Evolutionary conservation across 2,797 vertebrate genomes (phyloP).

Genomic region (Rhinophrynus dorsalis): DNA sequence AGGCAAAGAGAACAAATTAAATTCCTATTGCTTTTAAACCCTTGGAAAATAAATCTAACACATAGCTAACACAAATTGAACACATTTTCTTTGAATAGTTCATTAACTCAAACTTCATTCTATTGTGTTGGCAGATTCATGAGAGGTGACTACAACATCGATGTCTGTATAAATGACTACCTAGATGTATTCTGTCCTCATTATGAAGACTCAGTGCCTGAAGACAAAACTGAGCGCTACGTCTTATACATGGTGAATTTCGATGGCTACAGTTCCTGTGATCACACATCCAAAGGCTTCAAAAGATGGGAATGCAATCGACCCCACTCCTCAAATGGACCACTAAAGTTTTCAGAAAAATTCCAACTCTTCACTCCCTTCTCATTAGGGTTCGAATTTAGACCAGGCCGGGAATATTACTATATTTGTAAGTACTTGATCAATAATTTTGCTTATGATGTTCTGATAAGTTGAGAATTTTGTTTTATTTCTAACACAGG

Average conservation of each 20-base stretch:
- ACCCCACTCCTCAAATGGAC: conserved; percentile 91
- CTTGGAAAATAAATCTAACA: no score
- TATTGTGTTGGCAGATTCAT: conserved; percentile 82
- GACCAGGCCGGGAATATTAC: conserved; percentile 95
- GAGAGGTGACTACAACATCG: conserved; percentile 92
- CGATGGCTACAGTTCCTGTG: conserved; percentile 95
- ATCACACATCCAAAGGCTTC: conserved; percentile 96
- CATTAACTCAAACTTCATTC: no score
- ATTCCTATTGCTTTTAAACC: no score
- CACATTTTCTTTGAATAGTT: no score
- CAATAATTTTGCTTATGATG: no score
- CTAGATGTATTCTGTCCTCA: conserved; percentile 97
- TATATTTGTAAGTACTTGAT: conserved; percentile 93
- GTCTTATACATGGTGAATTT: conserved; percentile 98
- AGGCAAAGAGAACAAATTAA: no score
- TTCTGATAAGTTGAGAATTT: no score
- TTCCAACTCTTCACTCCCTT: conserved; percentile 98
- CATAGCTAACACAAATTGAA: no score
- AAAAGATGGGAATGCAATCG: conserved; percentile 98
- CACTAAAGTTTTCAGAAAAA: conserved; percentile 96
- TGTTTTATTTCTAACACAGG: no score
- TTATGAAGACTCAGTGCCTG: conserved; percentile 89
- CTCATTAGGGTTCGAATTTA: conserved; percentile 96
- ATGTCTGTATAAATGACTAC: conserved; percentile 98
- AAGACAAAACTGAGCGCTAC: conserved; percentile 91